Base-by-base conservation (phyloP, 2,797 vertebrate genomes). In the Arctocebus calabarensis region DNA sequence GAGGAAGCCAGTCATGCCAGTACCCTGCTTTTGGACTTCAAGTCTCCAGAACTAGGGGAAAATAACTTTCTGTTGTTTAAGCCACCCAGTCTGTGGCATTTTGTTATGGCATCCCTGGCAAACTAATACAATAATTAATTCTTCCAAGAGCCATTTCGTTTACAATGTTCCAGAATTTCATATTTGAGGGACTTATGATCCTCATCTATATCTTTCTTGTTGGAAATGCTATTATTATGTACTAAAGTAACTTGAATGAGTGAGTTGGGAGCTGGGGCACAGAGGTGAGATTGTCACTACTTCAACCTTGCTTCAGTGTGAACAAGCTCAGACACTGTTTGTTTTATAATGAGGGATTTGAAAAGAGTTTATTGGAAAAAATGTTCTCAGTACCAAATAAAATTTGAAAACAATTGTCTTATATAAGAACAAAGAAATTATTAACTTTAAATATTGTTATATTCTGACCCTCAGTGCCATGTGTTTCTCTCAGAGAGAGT, bases 91-190 rank as follows among this genome's bases (percentile, higher is more conserved):
- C 45, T 43, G 34, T 20, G 48, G 27, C 19, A 14, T 14, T 70
- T 84, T 90, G 71, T 70, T 70, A n/a, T 25, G 7, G 59, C 9
- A 45, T 27, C 12, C 16, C 10, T 37, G 29, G 57, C 43, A 79
- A 87, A 93, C 55, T 48, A 48, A 62, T 62, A 52, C 0, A 61
- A 40, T 81, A 40, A 86, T 12, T 34, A 68, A 43, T 43, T 27
- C 64, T 92, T 78, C 40, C 52, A 92, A 85, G 64, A 52, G 73
- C n/a, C 29, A 7, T 88, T 91, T 93, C 37, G 40, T 40, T 81
- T 84, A 82, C 32, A 90, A 66, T 55, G 61, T 70, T 43, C 74
- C 78, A 79, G 37, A 88, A 87, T 91, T 88, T 88, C 40, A 87
- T 27, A 40, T 87, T 86, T 48, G 45, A 40, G 43, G 48, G 19